Percentiles rank a stretch among this genome's conserved stretches.
phyloP scores from a whole-genome alignment of 2,113 vertebrate genomes.

The Heterochromis multidens region DNA sequence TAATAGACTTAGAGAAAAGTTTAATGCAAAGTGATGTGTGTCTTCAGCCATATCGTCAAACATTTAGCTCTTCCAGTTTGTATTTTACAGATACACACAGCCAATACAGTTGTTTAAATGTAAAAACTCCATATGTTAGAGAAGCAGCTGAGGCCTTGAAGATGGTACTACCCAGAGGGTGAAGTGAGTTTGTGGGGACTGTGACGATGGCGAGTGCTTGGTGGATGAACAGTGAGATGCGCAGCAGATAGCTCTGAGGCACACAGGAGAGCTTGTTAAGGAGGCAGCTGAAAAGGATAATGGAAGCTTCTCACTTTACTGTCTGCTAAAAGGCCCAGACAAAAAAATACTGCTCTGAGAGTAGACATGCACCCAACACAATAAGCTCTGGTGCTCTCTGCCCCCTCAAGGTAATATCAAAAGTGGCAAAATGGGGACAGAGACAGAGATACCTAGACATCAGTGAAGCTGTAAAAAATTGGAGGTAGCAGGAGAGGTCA shows the following conservation, averaged over 20 bases:
- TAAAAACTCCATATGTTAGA: background rate
- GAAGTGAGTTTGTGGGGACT: slow-evolving; percentile 29
- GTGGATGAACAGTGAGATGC: slow-evolving; percentile 43
- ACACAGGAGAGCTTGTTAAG: slow-evolving; percentile 69
- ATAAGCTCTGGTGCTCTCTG: background rate
- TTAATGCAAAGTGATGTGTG: background rate
- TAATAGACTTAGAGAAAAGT: slow-evolving; percentile 9
- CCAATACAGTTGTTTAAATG: slow-evolving; percentile 12
- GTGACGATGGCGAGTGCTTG: slow-evolving; percentile 7
- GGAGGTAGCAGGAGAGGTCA: background rate
- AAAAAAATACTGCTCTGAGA: background rate
- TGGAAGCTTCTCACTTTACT: slow-evolving; percentile 46
- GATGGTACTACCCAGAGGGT: background rate
- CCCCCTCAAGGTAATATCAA: background rate
- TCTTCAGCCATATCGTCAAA: slow-evolving; percentile 5
- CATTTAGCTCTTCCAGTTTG: background rate
- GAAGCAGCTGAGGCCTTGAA: background rate
- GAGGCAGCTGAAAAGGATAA: slow-evolving; percentile 50
- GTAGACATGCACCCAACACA: background rate
- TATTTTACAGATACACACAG: background rate
- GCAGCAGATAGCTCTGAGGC: slow-evolving; percentile 50
- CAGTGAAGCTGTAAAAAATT: background rate
- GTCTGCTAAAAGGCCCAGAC: slow-evolving; percentile 22
- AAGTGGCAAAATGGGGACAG: background rate
- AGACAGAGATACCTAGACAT: background rate